phyloP scores from a whole-genome alignment of 2,797 vertebrate genomes.

The Phataginus tricuspis region DNA sequence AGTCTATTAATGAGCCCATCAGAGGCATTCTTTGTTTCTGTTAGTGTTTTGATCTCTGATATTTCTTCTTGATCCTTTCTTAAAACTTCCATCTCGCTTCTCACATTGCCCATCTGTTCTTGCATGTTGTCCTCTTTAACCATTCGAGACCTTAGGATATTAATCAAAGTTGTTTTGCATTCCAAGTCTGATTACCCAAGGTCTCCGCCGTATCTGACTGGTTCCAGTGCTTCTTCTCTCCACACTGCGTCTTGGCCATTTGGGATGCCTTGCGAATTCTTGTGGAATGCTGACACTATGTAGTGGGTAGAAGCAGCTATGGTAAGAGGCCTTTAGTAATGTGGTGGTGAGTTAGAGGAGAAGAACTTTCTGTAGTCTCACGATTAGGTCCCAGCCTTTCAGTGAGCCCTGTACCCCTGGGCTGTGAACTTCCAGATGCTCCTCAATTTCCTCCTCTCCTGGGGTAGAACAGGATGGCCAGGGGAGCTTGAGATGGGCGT shows the following conservation, averaged over 20 bases:
- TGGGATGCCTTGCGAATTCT: neutral
- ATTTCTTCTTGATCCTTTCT: neutral
- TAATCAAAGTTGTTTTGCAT: neutral
- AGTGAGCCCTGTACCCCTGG: neutral
- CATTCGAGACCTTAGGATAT: neutral
- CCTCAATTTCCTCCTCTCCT: neutral
- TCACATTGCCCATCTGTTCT: neutral
- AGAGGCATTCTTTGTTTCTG: neutral
- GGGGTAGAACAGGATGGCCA: neutral
- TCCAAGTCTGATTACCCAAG: neutral
- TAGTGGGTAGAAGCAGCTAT: neutral
- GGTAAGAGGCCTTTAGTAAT: neutral
- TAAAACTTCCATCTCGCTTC: neutral
- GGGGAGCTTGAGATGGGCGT: neutral
- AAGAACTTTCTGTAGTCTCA: neutral
- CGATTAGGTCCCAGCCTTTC: neutral
- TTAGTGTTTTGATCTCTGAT: neutral
- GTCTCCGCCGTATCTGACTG: neutral
- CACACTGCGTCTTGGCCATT: neutral
- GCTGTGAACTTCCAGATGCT: neutral
- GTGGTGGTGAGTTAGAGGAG: no score
- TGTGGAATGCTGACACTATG: neutral
- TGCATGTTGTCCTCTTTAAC: no score
- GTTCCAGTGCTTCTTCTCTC: neutral
- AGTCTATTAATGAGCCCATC: neutral